Base-by-base conservation (phyloP, 2,888 invertebrate species). In the Drymonia ruficornis region DNA sequence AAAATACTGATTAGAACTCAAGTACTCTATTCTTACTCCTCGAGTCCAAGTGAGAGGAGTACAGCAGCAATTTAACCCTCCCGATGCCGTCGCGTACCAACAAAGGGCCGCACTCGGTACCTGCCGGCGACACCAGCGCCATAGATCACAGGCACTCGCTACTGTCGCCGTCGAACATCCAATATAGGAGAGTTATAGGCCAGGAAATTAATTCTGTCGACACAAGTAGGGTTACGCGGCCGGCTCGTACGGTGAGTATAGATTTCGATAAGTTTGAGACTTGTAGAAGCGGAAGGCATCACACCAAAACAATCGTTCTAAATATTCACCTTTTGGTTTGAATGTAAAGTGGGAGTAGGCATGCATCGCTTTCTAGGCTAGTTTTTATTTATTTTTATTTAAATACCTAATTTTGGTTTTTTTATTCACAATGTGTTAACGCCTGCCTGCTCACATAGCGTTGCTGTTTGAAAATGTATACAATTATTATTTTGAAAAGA, bases 151-250 rank as follows among this genome's bases (percentile, higher is more conserved):
- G 75, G 80, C 82, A 82, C 87, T 88, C 82, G 84, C 86, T 74
- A 84, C 81, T 85, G 90, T 88, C 45, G 90, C 87, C 44, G 84
- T 78, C 87, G 82, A 85, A 81, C 82, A 83, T 83, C 88, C 90
- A 91, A 91, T 90, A 91, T 90, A 89, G 78, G 85, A 90, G 90
- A 91, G 87, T 91, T 91, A 91, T 91, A 89, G 80, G 82, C 80
- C 89, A 89, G 91, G 91, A 91, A 91, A 91, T 91, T 91, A 91
- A 91, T 91, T 89, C 90, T 87, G 89, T 87, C 87, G 84, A 79
- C 86, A 74, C 86, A 83, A 86, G 89, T 89, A 86, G 89, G 89
- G 90, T 89, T 89, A 84, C 80, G 75, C 72, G 74, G 65, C 60
- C 68, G 65, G 67, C 72, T 76, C 50, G 73, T 40, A 16, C 8